Evolutionary conservation across 2,113 vertebrate genomes (phyloP).

Genomic region (Axis porcinus): DNA sequence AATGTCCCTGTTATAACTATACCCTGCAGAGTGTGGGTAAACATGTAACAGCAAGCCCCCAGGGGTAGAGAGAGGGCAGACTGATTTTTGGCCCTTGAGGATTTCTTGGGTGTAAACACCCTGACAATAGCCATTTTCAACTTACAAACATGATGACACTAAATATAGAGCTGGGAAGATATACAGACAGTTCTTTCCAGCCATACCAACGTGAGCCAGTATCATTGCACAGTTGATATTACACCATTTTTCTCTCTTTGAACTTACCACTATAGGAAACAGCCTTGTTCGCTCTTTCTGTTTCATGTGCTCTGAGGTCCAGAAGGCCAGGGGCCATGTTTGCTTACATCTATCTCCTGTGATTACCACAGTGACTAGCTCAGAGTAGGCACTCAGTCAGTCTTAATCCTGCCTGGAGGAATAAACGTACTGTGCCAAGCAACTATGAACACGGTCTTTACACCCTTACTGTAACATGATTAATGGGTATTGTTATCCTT

Average conservation of each 20-base stretch:
- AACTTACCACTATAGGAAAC: background rate
- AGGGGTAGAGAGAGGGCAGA: rapidly evolving
- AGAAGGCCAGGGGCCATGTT: background rate
- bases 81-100: background rate
- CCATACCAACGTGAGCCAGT: rapidly evolving
- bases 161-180: background rate
- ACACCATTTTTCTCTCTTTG: background rate
- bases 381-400: background rate
- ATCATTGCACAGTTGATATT: background rate
- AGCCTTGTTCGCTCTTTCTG: background rate
- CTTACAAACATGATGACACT: no score
- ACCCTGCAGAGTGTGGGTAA: background rate
- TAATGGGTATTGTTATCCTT: background rate
- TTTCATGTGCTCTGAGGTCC: background rate
- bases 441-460: no score
- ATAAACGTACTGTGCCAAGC: background rate
- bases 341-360: background rate
- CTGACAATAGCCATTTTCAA: background rate
- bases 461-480: background rate
- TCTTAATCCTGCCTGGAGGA: background rate
- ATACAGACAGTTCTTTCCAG: background rate
- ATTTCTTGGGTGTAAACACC: background rate
- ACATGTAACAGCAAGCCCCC: background rate
- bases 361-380: background rate
- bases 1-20: background rate